phyloP scores from a whole-genome alignment of 2,888 invertebrate species.

The Brenthis daphne region DNA sequence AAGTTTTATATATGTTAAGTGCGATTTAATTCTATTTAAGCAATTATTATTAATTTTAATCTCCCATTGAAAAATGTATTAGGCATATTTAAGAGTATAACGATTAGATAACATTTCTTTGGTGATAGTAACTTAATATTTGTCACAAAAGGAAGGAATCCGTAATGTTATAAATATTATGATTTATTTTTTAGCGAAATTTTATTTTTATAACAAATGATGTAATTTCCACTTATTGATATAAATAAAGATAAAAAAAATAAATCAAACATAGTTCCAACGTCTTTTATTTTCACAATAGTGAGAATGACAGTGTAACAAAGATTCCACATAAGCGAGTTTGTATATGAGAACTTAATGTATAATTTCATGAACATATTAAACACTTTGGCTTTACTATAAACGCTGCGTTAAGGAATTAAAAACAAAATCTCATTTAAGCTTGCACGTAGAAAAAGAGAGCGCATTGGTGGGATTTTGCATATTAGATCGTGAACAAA shows the following conservation, averaged over 20 bases:
- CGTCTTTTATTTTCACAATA: constrained; percentile 41
- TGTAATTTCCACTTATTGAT: neutral
- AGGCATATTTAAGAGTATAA: too few species aligned
- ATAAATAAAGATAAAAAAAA: constrained; percentile 28
- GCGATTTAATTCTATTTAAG: too few species aligned
- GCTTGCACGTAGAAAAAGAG: neutral
- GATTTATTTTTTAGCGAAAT: too few species aligned
- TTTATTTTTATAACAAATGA: neutral
- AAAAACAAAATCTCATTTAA: neutral
- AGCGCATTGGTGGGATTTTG: neutral
- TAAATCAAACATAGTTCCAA: constrained; percentile 25
- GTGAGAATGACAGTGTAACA: constrained; percentile 31
- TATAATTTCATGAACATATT: constrained; percentile 20
- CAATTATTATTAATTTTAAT: too few species aligned
- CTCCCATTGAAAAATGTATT: too few species aligned
- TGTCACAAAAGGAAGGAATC: too few species aligned
- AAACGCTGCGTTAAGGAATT: constrained; percentile 41
- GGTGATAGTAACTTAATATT: too few species aligned
- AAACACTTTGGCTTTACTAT: constrained; percentile 40
- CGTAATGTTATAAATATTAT: too few species aligned
- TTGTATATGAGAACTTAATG: constrained; percentile 34
- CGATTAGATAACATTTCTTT: too few species aligned
- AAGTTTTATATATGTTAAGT: too few species aligned
- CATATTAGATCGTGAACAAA: too few species aligned
- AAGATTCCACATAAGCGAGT: constrained; percentile 38